Evolutionary conservation across 2,888 invertebrate species (phyloP), one percentile per base, ranked within the genome.

Genomic region (Unio pictorum): DNA sequence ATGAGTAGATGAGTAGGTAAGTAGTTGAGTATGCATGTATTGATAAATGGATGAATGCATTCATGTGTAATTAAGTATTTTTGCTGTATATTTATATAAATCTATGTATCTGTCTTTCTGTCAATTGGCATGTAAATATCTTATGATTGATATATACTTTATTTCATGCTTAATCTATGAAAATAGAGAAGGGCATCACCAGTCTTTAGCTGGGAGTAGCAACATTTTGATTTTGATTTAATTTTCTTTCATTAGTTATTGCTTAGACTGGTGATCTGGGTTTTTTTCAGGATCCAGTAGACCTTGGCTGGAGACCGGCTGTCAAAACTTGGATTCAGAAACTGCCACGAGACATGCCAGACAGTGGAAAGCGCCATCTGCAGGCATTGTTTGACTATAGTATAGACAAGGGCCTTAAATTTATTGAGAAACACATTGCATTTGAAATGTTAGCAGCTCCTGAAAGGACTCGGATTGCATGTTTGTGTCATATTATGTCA

Each of bases 241-340:
- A 45, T 45, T 45, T 45, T 15, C 3, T 45, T 11, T 15, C 11
- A n/a, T 26, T 61, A 61, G 20, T n/a, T 20, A 20, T 61, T 61
- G 28, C 61, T 61, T 11, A 61, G 30, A 28, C 20, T 15, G 11
- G 7, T 61, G 20, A 17, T 61, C 28, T 11, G 28, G 23, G 0
- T 23, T 23, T 60, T 15, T 67, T 60, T 26, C 69, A 89, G 89
- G 89, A 89, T 68, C 89, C 89, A 20, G 86, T 89, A 30, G 89
- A 89, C 66, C 81, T 89, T 8, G 89, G 89, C 28, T 89, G 89
- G 89, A 81, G 76, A 68, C 89, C 89, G 0, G 88, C 77, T 77
- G 89, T 89, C 6, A 86, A 84, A 73, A 89, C 89, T 8, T 89
- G 89, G 89, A 68, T 89, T 26, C 81, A 82, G 66, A 75, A 81